Conservation (phyloP, 2,888 invertebrate genomes). For the Odontomyia ornata region DNA sequence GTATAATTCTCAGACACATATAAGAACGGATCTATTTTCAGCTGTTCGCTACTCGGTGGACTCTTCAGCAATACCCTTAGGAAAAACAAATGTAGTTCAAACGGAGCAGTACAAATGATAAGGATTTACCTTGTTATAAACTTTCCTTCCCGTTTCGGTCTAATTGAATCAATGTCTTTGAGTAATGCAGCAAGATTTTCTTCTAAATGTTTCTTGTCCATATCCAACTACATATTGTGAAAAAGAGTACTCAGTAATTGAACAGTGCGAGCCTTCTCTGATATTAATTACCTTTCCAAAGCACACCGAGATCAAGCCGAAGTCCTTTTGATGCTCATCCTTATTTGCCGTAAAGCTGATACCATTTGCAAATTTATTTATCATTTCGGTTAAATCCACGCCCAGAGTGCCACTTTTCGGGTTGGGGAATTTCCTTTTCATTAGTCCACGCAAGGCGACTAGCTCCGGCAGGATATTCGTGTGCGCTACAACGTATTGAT, state of each 20-base stretch:
- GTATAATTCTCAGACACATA: slow-evolving; percentile 61
- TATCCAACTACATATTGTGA: slow-evolving; percentile 69
- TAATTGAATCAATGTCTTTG: slow-evolving; percentile 70
- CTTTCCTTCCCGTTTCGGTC: slow-evolving; percentile 74
- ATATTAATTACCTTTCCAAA: slow-evolving; percentile 72
- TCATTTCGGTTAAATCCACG: slow-evolving; percentile 69
- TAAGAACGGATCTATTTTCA: slow-evolving; percentile 74
- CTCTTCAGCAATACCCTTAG: slow-evolving; percentile 71
- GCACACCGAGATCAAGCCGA: slow-evolving; percentile 72
- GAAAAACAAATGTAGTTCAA: background rate
- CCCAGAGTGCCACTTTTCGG: slow-evolving; percentile 74
- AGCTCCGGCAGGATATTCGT: slow-evolving; percentile 82
- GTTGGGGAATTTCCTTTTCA: slow-evolving; percentile 82
- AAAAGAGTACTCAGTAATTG: background rate
- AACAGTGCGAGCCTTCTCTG: too few species aligned
- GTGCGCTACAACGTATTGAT: slow-evolving; percentile 79
- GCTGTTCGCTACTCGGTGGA: slow-evolving; percentile 72
- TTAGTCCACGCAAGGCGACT: slow-evolving; percentile 76
- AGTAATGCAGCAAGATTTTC: slow-evolving; percentile 76
- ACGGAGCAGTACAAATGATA: background rate
- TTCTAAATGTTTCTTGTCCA: slow-evolving; percentile 75
- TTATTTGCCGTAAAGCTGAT: slow-evolving; percentile 73
- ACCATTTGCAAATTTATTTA: slow-evolving; percentile 74
- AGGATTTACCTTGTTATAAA: slow-evolving; percentile 70
- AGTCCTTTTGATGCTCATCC: slow-evolving; percentile 77